phyloP scores from a whole-genome alignment of 2,113 vertebrate genomes.

The Ranitomeya imitator region DNA sequence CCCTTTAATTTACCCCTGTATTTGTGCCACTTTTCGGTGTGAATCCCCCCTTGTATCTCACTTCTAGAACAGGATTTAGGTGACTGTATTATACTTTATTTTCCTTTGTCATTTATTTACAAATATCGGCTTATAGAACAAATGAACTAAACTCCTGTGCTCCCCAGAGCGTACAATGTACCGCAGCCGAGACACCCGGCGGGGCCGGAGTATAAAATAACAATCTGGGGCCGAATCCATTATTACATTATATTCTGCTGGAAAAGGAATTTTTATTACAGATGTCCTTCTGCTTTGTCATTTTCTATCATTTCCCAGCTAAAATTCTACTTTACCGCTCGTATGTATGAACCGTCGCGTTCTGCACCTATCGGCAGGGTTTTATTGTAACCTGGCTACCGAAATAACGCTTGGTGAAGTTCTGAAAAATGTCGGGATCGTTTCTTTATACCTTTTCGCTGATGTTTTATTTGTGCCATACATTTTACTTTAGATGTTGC shows the following conservation, averaged over 20 bases:
- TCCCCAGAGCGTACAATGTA: neutral
- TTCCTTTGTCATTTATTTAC: neutral
- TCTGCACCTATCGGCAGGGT: neutral
- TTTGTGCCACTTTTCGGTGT: too few species aligned
- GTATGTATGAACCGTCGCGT: neutral
- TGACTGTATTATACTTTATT: neutral
- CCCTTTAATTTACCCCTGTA: too few species aligned
- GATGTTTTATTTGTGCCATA: neutral
- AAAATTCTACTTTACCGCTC: neutral
- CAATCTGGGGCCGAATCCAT: neutral
- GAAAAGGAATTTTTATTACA: slow-evolving; percentile 3
- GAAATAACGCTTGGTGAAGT: neutral
- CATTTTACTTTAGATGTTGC: slow-evolving; percentile 68
- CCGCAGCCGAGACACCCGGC: neutral
- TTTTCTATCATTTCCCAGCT: neutral
- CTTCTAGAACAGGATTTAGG: neutral
- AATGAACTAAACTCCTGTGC: neutral
- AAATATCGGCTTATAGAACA: neutral
- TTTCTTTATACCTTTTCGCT: neutral
- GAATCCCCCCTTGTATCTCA: too few species aligned
- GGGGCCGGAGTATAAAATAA: neutral
- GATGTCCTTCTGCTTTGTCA: neutral
- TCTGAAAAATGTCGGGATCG: neutral
- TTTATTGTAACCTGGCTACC: neutral
- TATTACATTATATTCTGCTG: neutral